Percentiles rank a stretch among this genome's conserved stretches.
phyloP scores from a whole-genome alignment of 1,140 invertebrate species.

The Sminthurides bifidus region DNA sequence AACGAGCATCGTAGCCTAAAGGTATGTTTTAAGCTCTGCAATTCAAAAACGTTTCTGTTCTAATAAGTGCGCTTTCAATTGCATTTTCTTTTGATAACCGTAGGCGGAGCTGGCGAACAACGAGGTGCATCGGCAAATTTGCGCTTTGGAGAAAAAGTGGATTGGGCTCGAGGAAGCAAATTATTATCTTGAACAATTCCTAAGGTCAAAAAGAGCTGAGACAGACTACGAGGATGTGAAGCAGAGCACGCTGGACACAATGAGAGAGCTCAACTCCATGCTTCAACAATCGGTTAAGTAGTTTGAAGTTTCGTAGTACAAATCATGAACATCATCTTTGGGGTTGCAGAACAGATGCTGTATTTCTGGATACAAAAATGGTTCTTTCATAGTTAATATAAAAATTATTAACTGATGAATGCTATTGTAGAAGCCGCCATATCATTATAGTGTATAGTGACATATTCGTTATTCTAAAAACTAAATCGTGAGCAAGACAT shows the following conservation, averaged over 20 bases:
- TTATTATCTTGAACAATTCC: conserved; percentile 49
- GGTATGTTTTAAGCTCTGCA: conserved; percentile 26
- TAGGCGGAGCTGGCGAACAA: conserved; percentile 52
- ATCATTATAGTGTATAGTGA: too few relatives aligned
- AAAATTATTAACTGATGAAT: too few relatives aligned
- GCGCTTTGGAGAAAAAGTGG: conserved; percentile 51
- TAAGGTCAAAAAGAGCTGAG: conserved; percentile 49
- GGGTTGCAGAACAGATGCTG: too few relatives aligned
- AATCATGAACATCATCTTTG: too few relatives aligned
- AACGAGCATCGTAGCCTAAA: conserved; percentile 33
- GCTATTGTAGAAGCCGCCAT: too few relatives aligned
- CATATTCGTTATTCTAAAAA: too few relatives aligned
- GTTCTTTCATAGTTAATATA: too few relatives aligned
- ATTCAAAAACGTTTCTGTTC: background rate
- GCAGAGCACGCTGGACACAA: conserved; percentile 35
- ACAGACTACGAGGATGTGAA: conserved; percentile 49
- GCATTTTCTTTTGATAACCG: background rate
- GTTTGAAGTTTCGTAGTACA: too few relatives aligned
- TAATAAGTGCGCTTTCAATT: background rate
- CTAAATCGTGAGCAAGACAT: too few relatives aligned
- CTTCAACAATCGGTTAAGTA: too few relatives aligned
- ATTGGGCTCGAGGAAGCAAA: conserved; percentile 52
- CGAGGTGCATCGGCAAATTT: conserved; percentile 52
- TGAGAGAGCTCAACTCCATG: conserved; percentile 23
- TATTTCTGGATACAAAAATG: too few relatives aligned